Conservation (phyloP, 1,140 invertebrate genomes). For the Brachionus manjavacas region DNA sequence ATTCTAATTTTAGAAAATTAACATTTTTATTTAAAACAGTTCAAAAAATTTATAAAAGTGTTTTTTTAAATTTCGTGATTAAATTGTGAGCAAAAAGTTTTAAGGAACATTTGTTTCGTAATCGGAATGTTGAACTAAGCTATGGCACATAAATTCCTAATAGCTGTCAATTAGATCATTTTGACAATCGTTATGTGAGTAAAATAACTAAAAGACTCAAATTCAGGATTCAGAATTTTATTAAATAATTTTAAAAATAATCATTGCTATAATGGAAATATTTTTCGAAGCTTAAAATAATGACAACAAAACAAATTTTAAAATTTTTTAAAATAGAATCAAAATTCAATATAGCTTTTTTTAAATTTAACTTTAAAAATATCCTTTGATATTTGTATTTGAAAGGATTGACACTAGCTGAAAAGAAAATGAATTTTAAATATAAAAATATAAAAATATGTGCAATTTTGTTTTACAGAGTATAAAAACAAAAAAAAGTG, state of each 20-base stretch:
- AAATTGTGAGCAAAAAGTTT: too few species aligned
- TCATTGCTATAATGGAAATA: background rate
- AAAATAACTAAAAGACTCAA: too few species aligned
- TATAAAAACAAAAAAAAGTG: background rate
- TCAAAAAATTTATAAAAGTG: too few species aligned
- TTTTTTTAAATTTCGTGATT: too few species aligned
- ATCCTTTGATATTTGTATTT: background rate
- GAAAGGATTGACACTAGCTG: background rate
- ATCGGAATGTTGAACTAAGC: too few species aligned
- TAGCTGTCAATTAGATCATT: too few species aligned
- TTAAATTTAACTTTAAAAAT: background rate
- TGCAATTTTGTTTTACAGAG: background rate
- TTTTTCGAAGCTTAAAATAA: background rate
- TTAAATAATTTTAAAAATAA: background rate
- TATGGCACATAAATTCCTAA: too few species aligned
- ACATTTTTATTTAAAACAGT: too few species aligned
- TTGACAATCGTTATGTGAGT: too few species aligned
- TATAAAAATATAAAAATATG: conserved; percentile 17
- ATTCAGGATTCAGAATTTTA: background rate
- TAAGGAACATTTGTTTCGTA: too few species aligned
- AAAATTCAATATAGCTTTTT: background rate
- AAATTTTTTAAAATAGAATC: background rate
- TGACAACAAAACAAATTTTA: background rate
- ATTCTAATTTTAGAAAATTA: too few species aligned
- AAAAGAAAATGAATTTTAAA: background rate